Evolutionary conservation across 2,113 vertebrate genomes (phyloP).

Genomic region (Python bivittatus): DNA sequence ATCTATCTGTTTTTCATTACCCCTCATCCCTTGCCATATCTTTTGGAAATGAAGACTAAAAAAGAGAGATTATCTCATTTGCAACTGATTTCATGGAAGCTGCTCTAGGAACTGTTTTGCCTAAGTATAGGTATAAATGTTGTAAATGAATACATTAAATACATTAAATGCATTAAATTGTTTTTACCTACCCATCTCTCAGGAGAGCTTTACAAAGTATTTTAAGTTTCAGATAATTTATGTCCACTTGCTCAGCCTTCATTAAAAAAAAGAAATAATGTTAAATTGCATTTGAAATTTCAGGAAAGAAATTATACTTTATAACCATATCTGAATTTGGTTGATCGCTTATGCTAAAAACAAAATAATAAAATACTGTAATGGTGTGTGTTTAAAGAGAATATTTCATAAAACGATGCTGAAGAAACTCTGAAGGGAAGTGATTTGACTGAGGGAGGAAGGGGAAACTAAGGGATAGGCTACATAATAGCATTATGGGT

Average conservation of each 20-base stretch:
- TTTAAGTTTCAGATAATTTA: constrained; percentile 85
- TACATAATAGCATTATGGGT: not conserved
- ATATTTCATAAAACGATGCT: not conserved
- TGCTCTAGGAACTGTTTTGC: not conserved
- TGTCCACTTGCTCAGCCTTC: constrained; percentile 79
- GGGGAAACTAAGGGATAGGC: not conserved
- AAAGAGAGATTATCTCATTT: not conserved
- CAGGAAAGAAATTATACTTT: not conserved
- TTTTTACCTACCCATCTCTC: constrained; percentile 84
- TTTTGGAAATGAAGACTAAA: not conserved
- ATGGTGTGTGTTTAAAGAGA: not conserved
- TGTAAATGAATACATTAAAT: not conserved
- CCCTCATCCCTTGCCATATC: not conserved
- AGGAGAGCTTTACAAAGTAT: constrained; percentile 89
- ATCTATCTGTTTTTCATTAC: not conserved
- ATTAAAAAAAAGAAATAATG: constrained; percentile 20
- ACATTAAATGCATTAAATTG: not conserved
- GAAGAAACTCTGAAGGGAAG: not conserved
- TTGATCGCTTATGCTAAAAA: not conserved
- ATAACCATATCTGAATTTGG: not conserved
- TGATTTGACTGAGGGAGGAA: not conserved
- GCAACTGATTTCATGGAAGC: not conserved
- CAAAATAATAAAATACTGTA: not conserved
- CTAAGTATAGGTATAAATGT: not conserved
- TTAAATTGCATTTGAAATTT: not conserved